Percentiles rank a stretch among this genome's conserved stretches.
phyloP scores from a whole-genome alignment of 2,888 invertebrate genomes.

The Agriopis marginaria region DNA sequence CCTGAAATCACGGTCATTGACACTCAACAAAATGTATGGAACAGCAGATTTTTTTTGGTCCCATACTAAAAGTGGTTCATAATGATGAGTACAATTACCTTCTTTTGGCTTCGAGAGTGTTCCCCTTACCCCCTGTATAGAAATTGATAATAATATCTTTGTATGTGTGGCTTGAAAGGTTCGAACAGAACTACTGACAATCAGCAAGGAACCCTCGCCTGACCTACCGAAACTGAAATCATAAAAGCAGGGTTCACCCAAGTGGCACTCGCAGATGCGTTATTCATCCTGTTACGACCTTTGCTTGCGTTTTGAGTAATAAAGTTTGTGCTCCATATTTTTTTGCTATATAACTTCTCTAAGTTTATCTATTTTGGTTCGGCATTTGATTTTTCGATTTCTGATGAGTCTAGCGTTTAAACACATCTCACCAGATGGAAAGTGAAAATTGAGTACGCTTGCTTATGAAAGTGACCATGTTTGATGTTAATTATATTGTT shows the following conservation, averaged over 20 bases:
- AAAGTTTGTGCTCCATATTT: conserved; percentile 21
- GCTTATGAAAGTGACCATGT: not conserved
- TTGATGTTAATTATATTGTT: not conserved
- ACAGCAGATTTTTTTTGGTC: too few relatives aligned
- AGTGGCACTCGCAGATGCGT: conserved; percentile 27
- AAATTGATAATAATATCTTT: too few relatives aligned
- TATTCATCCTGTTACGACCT: conserved; percentile 26
- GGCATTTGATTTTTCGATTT: not conserved
- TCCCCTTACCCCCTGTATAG: too few relatives aligned
- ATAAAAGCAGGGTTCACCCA: conserved; percentile 25
- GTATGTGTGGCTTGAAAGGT: too few relatives aligned
- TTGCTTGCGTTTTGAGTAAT: conserved; percentile 29
- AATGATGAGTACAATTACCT: too few relatives aligned
- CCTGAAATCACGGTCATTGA: too few relatives aligned
- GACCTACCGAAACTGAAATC: conserved; percentile 27
- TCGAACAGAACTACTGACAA: not conserved
- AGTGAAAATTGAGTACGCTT: too few relatives aligned
- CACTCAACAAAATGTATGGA: too few relatives aligned
- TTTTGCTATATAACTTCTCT: not conserved
- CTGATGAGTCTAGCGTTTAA: too few relatives aligned
- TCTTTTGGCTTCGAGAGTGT: too few relatives aligned
- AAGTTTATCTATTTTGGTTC: not conserved
- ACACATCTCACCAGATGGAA: too few relatives aligned
- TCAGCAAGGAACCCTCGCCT: conserved; percentile 1
- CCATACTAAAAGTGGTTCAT: too few relatives aligned